Evolutionary conservation across 2,113 vertebrate genomes (phyloP).

Genomic region (Polypterus bichir): DNA sequence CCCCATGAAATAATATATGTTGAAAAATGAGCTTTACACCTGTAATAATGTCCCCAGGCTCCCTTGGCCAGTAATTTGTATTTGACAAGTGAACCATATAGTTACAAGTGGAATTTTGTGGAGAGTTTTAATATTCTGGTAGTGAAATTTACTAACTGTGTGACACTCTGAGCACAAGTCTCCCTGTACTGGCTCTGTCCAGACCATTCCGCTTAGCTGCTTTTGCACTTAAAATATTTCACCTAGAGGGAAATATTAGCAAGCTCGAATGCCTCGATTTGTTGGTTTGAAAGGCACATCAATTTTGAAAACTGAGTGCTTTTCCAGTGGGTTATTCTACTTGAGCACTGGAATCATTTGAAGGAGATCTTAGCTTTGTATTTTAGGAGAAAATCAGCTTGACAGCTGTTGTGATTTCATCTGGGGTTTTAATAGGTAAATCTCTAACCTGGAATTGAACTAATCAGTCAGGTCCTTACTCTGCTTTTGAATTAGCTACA

Average conservation of each 20-base stretch:
- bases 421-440: conserved; percentile 14
- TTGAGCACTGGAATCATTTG: conserved; percentile 29
- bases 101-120: conserved; percentile 50
- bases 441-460: conserved; percentile 4
- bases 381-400: conserved; percentile 4
- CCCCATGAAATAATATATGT: conserved; percentile 44
- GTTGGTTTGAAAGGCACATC: conserved; percentile 52
- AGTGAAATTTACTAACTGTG: conserved; percentile 50
- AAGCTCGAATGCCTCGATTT: conserved; percentile 53
- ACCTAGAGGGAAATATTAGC: conserved; percentile 55
- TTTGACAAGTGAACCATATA: conserved; percentile 62
- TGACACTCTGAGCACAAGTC: conserved; percentile 45
- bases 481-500: conserved; percentile 4
- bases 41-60: conserved; percentile 39
- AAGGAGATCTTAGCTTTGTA: conserved; percentile 21
- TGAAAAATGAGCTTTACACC: conserved; percentile 54
- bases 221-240: conserved; percentile 47
- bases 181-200: conserved; percentile 42
- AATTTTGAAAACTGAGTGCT: conserved; percentile 50
- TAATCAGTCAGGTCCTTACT: conserved; percentile 13
- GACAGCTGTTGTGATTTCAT: conserved; percentile 12
- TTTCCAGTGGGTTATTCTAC: conserved; percentile 31
- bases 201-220: conserved; percentile 51
- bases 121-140: conserved; percentile 48
- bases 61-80: conserved; percentile 58